phyloP scores from a whole-genome alignment of 2,797 vertebrate genomes.

The Hemitrygon akajei region DNA sequence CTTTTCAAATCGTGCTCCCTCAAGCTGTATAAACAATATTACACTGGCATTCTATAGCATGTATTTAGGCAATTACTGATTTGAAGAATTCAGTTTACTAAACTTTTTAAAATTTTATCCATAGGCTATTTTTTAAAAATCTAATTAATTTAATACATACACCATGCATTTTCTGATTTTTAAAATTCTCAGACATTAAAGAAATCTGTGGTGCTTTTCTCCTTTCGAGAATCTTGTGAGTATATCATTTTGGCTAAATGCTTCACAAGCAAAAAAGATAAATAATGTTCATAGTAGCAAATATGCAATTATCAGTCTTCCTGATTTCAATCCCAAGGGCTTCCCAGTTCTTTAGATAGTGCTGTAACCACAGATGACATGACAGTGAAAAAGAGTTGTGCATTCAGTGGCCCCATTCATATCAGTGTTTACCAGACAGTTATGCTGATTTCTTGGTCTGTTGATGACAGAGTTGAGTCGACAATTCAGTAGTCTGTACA shows the following conservation, averaged over 20 bases:
- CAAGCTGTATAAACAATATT: slow-evolving; percentile 25
- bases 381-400: slow-evolving; percentile 31
- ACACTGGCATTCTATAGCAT: not conserved
- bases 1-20: slow-evolving; percentile 17
- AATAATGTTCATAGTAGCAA: not conserved
- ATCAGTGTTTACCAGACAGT: slow-evolving; percentile 59
- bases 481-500: slow-evolving; percentile 45
- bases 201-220: not conserved
- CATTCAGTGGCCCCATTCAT: slow-evolving; percentile 54
- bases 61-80: slow-evolving; percentile 22
- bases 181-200: not conserved
- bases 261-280: not conserved
- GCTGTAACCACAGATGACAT: not conserved
- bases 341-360: slow-evolving; percentile 13
- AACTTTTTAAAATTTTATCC: slow-evolving; percentile 19
- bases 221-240: not conserved
- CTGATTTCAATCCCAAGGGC: not conserved
- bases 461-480: slow-evolving; percentile 53
- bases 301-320: slow-evolving; percentile 28
- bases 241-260: slow-evolving; percentile 7
- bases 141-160: not conserved
- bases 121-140: not conserved
- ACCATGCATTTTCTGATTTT: not conserved
- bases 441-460: slow-evolving; percentile 66
- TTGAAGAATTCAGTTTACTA: not conserved